Percentiles rank a stretch among this genome's conserved stretches.
Evolutionary conservation across 1,140 invertebrate species (phyloP).

Genomic region (Lucilia cuprina): DNA sequence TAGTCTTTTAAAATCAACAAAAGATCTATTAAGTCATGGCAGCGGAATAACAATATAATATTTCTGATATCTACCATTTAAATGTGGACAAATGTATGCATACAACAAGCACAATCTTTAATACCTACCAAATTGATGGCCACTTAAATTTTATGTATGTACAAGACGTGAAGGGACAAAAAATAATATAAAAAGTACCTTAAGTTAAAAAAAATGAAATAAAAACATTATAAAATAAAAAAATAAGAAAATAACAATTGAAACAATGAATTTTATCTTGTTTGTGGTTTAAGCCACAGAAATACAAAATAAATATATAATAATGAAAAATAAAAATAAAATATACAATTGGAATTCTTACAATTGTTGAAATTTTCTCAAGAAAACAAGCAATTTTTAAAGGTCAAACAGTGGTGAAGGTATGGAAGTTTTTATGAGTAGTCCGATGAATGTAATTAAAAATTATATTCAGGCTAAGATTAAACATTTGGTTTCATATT

Average conservation of each 20-base stretch:
- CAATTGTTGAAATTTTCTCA: too few species aligned
- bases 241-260: slow-evolving; percentile 9
- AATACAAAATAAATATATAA: not conserved
- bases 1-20: not conserved
- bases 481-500: too few species aligned
- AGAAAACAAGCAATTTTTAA: too few species aligned
- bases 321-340: not conserved
- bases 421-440: too few species aligned
- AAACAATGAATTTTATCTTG: slow-evolving; percentile 18
- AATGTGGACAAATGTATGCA: not conserved
- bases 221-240: not conserved
- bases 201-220: not conserved
- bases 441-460: too few species aligned
- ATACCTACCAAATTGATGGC: slow-evolving; percentile 2
- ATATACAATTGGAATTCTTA: not conserved
- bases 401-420: too few species aligned
- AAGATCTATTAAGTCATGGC: not conserved
- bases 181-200: not conserved
- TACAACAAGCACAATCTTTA: not conserved
- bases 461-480: too few species aligned
- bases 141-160: slow-evolving; percentile 4
- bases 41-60: not conserved
- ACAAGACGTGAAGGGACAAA: not conserved
- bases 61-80: not conserved
- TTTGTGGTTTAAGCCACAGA: slow-evolving; percentile 12